Conservation (phyloP, 2,888 invertebrate species). For the Nomada fucata region DNA sequence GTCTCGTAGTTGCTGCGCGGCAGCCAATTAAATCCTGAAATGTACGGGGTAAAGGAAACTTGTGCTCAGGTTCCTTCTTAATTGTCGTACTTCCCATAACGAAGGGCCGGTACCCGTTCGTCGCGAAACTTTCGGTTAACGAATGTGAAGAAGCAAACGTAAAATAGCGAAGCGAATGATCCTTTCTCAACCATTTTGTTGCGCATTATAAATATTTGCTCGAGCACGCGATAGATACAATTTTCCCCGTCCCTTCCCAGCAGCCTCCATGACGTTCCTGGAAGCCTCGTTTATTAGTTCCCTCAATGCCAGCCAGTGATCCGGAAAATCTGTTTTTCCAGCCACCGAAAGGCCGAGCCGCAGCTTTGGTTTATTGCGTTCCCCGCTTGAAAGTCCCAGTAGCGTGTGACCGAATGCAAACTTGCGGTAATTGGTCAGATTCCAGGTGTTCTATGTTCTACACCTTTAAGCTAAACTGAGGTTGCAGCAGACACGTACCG, state of each 20-base stretch:
- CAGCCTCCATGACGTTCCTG: background rate
- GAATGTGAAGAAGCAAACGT: too few relatives aligned
- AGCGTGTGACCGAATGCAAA: slow-evolving; percentile 8
- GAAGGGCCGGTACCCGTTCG: slow-evolving; percentile 12
- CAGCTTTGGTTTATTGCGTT: slow-evolving; percentile 4
- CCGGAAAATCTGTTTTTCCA: slow-evolving; percentile 25
- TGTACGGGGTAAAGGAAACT: slow-evolving; percentile 38
- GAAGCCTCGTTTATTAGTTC: slow-evolving; percentile 15
- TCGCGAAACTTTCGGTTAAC: background rate
- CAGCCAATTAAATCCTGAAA: slow-evolving; percentile 51
- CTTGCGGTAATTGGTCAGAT: slow-evolving; percentile 9
- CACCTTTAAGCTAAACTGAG: background rate
- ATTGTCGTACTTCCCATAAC: slow-evolving; percentile 54
- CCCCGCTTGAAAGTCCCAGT: background rate
- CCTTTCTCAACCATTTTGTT: too few relatives aligned
- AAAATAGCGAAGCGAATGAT: too few relatives aligned
- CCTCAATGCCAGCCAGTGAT: slow-evolving; percentile 6
- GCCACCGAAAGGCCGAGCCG: background rate
- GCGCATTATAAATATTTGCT: background rate
- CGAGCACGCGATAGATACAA: background rate
- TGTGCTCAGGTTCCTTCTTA: slow-evolving; percentile 36
- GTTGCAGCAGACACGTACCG: background rate
- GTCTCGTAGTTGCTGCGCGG: background rate
- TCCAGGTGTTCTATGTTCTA: too few relatives aligned
- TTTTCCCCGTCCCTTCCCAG: background rate